Evolutionary conservation across 2,888 invertebrate species (phyloP), one percentile per base, ranked within the genome.

Genomic region (Catocala nupta): DNA sequence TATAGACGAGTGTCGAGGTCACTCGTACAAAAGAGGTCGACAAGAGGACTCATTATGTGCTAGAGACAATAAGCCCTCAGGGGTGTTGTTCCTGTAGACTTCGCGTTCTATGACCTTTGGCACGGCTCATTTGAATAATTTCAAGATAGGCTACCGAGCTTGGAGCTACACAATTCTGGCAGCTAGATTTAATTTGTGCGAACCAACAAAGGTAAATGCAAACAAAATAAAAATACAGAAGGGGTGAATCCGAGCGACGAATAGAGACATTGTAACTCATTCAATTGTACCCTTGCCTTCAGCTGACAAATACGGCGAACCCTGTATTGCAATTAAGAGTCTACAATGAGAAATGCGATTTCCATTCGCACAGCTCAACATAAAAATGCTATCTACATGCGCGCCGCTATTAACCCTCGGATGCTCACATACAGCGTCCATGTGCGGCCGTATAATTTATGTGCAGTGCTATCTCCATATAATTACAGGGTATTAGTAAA

Each of bases 41-140:
- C 54, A 56, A 70, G 81, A 71, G 80, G 75, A 80, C 82, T 88
- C 82, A 85, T 87, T 87, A 88, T 76, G 82, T 83, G 72, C 81
- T 83, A 78, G 73, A 81, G 82, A 88, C 86, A 88, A 87, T 87
- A 82, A 80, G 73, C 77, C 75, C 79, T 73, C 70, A 57, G 68
- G 83, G 81, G 77, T 74, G 73, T 71, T 75, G 73, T 75, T 72
- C 66, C 66, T 69, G 68, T 54, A 68, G 70, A 72, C 73, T 66
- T 68, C 50, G 63, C 56, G 55, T 64, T 62, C 59, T 73, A 58
- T 39, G 75, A 81, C 81, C 81, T 80, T 80, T 79, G 69, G 71
- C 75, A 65, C 56, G 63, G 59, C 78, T 75, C 73, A 75, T 83
- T 81, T 82, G 68, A 73, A 81, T 80, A 78, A 74, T 73, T 74